Conservation (phyloP, 1,140 invertebrate genomes). For the Aporrectodea caliginosa region DNA sequence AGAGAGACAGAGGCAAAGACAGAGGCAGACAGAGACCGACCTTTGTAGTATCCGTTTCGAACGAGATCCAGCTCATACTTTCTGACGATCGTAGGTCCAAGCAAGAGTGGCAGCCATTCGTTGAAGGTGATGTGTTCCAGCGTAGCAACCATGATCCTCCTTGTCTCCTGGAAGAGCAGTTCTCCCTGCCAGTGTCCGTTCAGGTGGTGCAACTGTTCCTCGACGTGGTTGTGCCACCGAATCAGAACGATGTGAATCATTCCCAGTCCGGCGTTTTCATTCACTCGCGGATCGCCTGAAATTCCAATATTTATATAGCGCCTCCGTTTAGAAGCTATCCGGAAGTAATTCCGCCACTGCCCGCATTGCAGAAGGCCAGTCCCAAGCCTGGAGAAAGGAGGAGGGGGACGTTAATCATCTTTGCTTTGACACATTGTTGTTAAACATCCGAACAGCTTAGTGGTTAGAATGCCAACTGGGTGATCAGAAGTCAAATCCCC, state of each 20-base stretch:
- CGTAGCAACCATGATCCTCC: constrained; percentile 77
- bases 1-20: too few species aligned
- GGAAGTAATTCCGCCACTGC: too few species aligned
- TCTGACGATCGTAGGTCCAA: constrained; percentile 60
- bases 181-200: constrained; percentile 79
- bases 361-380: too few species aligned
- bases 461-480: too few species aligned
- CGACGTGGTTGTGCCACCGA: constrained; percentile 48
- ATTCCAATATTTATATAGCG: constrained; percentile 39
- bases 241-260: constrained; percentile 53
- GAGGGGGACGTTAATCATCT: too few species aligned
- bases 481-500: too few species aligned
- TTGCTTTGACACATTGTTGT: too few species aligned
- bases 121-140: constrained; percentile 92
- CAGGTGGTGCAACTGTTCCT: constrained; percentile 39
- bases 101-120: constrained; percentile 86
- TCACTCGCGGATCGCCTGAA: constrained; percentile 72
- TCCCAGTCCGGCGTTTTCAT: constrained; percentile 64
- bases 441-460: too few species aligned
- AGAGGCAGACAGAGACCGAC: too few species aligned
- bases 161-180: constrained; percentile 69
- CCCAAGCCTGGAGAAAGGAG: too few species aligned
- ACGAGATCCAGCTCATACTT: constrained; percentile 23
- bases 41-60: not conserved
- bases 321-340: constrained; percentile 34